Evolutionary conservation across 2,797 vertebrate species (phyloP).

Genomic region (Fistularia tabacaria): DNA sequence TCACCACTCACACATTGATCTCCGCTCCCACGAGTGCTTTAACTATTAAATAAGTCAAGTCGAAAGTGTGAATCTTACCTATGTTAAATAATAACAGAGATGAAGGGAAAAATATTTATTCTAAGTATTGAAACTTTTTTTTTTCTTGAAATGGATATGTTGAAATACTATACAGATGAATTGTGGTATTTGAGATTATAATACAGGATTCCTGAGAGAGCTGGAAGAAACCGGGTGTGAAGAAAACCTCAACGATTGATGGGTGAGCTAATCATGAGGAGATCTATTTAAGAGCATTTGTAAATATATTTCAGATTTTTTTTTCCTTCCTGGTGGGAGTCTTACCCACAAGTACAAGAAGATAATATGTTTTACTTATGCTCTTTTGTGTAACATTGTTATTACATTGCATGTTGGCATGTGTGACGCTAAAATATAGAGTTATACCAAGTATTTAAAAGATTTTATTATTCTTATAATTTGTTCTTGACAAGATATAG

Average conservation of each 20-base stretch:
- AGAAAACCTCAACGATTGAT: constrained; percentile 7
- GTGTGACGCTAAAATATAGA: constrained; percentile 50
- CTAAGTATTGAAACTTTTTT: constrained; percentile 7
- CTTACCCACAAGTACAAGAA: constrained; percentile 49
- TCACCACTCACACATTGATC: constrained; percentile 35
- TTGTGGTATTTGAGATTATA: constrained; percentile 29
- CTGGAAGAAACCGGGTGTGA: background rate
- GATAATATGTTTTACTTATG: constrained; percentile 42
- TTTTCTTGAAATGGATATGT: constrained; percentile 5
- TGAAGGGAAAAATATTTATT: constrained; percentile 19
- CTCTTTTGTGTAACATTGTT: constrained; percentile 62
- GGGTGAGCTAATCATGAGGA: background rate
- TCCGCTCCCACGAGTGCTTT: constrained; percentile 20
- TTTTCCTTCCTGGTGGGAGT: constrained; percentile 44
- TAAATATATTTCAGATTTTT: constrained; percentile 68
- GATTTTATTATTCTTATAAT: constrained; percentile 71
- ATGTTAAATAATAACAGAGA: constrained; percentile 11
- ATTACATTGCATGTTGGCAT: constrained; percentile 82
- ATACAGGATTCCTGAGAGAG: constrained; percentile 23
- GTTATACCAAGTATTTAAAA: constrained; percentile 52
- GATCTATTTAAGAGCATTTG: constrained; percentile 57
- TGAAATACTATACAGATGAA: constrained; percentile 38
- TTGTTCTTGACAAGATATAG: constrained; percentile 55
- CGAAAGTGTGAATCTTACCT: constrained; percentile 15
- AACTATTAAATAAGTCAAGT: constrained; percentile 4